Percentiles rank a stretch among this genome's conserved stretches.
phyloP scores from a whole-genome alignment of 2,113 vertebrate species.

The Seriola dumerili region DNA sequence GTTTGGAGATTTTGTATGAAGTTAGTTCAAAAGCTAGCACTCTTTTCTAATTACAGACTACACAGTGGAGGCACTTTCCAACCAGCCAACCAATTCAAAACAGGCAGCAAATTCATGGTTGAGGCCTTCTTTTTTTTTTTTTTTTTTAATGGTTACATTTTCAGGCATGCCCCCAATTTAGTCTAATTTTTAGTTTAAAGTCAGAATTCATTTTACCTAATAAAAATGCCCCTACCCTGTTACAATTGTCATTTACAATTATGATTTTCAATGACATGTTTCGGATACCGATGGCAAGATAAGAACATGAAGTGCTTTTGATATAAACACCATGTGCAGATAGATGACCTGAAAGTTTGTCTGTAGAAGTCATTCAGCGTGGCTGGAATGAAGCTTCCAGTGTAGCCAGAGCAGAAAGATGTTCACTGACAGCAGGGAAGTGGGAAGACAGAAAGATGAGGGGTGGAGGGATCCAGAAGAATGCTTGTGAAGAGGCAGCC shows the following conservation, averaged over 20 bases:
- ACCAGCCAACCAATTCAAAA: constrained; percentile 48
- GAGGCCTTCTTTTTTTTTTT: not conserved
- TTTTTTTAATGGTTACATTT: not conserved
- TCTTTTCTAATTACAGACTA: constrained; percentile 66
- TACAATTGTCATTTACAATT: not conserved
- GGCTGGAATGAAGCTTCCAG: not conserved
- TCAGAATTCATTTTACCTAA: not conserved
- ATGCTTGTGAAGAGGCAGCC: constrained; percentile 71
- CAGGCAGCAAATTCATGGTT: constrained; percentile 16
- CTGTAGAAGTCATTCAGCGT: constrained; percentile 1
- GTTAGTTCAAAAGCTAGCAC: constrained; percentile 55
- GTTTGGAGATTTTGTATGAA: constrained; percentile 66
- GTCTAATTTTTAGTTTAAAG: not conserved
- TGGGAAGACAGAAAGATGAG: constrained; percentile 20
- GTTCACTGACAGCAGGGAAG: constrained; percentile 27
- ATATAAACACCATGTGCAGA: not conserved
- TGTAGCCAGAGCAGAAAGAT: constrained; percentile 6
- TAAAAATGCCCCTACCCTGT: not conserved
- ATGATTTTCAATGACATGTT: not conserved
- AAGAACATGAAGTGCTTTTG: not conserved
- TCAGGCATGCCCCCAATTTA: not conserved
- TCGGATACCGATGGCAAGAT: not conserved
- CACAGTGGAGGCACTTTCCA: constrained; percentile 54
- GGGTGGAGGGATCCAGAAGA: constrained; percentile 46
- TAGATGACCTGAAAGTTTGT: not conserved